phyloP scores from a whole-genome alignment of 2,888 invertebrate species.

The Mellilla xanthometata region DNA sequence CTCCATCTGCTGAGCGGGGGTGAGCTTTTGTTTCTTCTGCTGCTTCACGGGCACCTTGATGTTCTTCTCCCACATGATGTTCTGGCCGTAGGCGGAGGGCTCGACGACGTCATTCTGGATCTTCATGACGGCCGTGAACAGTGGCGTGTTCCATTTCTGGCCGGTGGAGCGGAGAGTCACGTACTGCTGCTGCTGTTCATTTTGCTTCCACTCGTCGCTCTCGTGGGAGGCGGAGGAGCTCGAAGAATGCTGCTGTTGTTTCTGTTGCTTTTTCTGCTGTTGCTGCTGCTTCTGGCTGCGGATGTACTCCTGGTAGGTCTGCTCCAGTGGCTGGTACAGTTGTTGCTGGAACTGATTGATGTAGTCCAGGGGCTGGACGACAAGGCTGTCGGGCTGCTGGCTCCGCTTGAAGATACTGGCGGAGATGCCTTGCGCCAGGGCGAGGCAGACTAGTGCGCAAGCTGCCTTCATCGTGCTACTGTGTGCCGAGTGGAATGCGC shows the following conservation, averaged over 20 bases:
- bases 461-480: constrained; percentile 65
- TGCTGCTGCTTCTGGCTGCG: constrained; percentile 21
- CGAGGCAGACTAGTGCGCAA: constrained; percentile 60
- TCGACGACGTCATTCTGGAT: constrained; percentile 31
- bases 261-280: constrained; percentile 18
- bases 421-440: constrained; percentile 53
- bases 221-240: constrained; percentile 28
- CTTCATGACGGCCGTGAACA: constrained; percentile 35
- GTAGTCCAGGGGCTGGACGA: constrained; percentile 46
- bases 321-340: constrained; percentile 31
- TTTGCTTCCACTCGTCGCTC: constrained; percentile 21
- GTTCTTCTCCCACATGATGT: constrained; percentile 46
- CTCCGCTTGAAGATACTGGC: constrained; percentile 60
- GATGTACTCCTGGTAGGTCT: constrained; percentile 27
- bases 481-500: constrained; percentile 32
- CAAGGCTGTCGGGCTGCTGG: constrained; percentile 42
- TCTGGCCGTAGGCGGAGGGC: constrained; percentile 36
- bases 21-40: constrained; percentile 34
- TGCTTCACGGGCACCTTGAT: constrained; percentile 44
- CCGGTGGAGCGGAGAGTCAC: constrained; percentile 8
- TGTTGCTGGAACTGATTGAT: constrained; percentile 41
- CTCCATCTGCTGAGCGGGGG: constrained; percentile 38
- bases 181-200: constrained; percentile 17
- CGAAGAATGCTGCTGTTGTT: constrained; percentile 12
- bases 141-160: constrained; percentile 39